Conservation (phyloP, 2,797 vertebrate species). For the Meda fulgida region DNA sequence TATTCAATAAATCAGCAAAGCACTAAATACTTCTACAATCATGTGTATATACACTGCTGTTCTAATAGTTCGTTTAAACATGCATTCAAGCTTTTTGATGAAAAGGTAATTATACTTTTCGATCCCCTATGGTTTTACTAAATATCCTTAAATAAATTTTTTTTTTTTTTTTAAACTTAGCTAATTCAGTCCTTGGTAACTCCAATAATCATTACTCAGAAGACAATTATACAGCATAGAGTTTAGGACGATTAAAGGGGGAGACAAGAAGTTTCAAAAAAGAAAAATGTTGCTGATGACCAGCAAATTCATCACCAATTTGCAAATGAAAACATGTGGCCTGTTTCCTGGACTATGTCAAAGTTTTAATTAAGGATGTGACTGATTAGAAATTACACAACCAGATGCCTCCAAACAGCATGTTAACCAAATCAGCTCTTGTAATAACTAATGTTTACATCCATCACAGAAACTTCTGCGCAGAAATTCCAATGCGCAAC, state of each 20-base stretch:
- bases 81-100: slow-evolving; percentile 4
- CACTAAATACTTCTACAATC: not conserved
- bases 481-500: not conserved
- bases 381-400: slow-evolving; percentile 53
- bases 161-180: too few relatives aligned
- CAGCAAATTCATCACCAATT: slow-evolving; percentile 32
- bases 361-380: slow-evolving; percentile 60
- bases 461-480: slow-evolving; percentile 55
- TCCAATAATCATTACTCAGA: not conserved
- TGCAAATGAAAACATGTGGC: slow-evolving; percentile 45
- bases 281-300: not conserved
- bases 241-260: not conserved
- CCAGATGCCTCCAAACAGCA: slow-evolving; percentile 45
- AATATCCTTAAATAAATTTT: not conserved
- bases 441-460: slow-evolving; percentile 68
- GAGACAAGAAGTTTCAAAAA: not conserved
- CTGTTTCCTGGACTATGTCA: slow-evolving; percentile 52
- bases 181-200: slow-evolving; percentile 11
- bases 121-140: not conserved
- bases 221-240: not conserved
- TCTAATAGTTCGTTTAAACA: not conserved
- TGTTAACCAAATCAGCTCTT: slow-evolving; percentile 61
- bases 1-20: not conserved
- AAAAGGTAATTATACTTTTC: not conserved
- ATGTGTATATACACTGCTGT: not conserved